Evolutionary conservation across 2,888 invertebrate species (phyloP).

Genomic region (Graphium colonna): DNA sequence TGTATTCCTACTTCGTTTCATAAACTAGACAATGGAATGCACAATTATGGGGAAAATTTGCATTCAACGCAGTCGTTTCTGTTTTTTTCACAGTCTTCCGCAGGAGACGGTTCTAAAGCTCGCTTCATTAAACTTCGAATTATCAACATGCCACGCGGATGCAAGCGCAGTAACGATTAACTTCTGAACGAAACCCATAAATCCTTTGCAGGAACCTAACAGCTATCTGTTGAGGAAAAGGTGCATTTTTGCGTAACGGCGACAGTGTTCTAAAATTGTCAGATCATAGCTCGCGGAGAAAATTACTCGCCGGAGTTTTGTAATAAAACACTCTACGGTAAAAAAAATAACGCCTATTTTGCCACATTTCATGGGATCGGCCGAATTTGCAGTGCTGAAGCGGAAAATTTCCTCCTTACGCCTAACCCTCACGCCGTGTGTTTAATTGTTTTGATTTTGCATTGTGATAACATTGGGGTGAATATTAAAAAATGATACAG

Average conservation of each 20-base stretch:
- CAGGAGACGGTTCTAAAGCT: slow-evolving; percentile 60
- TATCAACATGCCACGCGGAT: slow-evolving; percentile 63
- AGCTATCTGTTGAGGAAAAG: slow-evolving; percentile 43
- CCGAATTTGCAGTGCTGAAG: slow-evolving; percentile 41
- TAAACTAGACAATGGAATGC: slow-evolving; percentile 72
- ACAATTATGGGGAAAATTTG: slow-evolving; percentile 74
- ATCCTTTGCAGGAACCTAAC: slow-evolving; percentile 35
- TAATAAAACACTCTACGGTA: slow-evolving; percentile 38
- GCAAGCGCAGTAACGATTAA: slow-evolving; percentile 67
- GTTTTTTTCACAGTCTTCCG: slow-evolving; percentile 68
- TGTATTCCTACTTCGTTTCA: slow-evolving; percentile 52
- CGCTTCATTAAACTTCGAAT: slow-evolving; percentile 77
- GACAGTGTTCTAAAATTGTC: slow-evolving; percentile 56
- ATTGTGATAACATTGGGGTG: slow-evolving; percentile 59
- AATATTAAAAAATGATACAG: slow-evolving; percentile 45
- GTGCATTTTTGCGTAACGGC: slow-evolving; percentile 54
- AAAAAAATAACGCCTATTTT: slow-evolving; percentile 24
- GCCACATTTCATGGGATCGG: too few relatives aligned
- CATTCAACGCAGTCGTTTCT: slow-evolving; percentile 58
- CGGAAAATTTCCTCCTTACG: slow-evolving; percentile 58
- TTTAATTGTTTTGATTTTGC: slow-evolving; percentile 75
- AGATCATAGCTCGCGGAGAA: slow-evolving; percentile 65
- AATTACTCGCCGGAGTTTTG: slow-evolving; percentile 42
- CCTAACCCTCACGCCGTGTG: slow-evolving; percentile 56
- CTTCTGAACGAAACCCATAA: slow-evolving; percentile 39